Evolutionary conservation across 2,888 invertebrate genomes (phyloP).

Genomic region (Rugalucina vietnamica): DNA sequence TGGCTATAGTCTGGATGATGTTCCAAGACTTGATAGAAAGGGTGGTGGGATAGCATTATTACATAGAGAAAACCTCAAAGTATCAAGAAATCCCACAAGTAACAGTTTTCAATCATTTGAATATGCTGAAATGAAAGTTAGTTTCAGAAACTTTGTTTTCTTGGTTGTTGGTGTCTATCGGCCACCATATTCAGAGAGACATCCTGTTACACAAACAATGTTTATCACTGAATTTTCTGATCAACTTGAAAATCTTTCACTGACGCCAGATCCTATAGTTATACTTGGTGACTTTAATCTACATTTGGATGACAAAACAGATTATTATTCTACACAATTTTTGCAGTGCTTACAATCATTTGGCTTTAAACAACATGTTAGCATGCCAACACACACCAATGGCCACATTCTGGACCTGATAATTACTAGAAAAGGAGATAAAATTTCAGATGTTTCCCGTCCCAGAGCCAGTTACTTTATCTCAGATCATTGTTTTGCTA

Average conservation of each 20-base stretch:
- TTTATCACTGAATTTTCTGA: conserved; percentile 42
- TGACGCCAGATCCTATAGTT: conserved; percentile 20
- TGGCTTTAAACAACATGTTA: conserved; percentile 25
- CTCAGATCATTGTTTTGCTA: conserved; percentile 39
- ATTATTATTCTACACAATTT: conserved; percentile 37
- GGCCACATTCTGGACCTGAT: conserved; percentile 37
- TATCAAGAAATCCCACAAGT: conserved; percentile 17
- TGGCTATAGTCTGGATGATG: conserved; percentile 37
- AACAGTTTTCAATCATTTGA: conserved; percentile 31
- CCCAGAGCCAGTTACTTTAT: conserved; percentile 24
- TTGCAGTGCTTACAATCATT: conserved; percentile 25
- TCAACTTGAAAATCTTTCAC: conserved; percentile 18
- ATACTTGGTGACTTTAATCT: conserved; percentile 41
- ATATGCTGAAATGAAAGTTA: conserved; percentile 32
- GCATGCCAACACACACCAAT: conserved; percentile 16
- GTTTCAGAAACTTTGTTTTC: conserved; percentile 25
- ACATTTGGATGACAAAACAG: conserved; percentile 23
- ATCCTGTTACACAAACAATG: conserved; percentile 38
- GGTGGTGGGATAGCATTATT: conserved; percentile 26
- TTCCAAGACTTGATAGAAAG: conserved; percentile 22
- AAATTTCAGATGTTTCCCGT: conserved; percentile 14
- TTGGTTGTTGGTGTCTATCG: conserved; percentile 37
- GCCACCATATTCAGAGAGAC: conserved; percentile 39
- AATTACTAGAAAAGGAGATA: conserved; percentile 30
- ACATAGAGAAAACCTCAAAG: conserved; percentile 26